phyloP scores from a whole-genome alignment of 2,797 vertebrate species.

The Oreochromis mossambicus region DNA sequence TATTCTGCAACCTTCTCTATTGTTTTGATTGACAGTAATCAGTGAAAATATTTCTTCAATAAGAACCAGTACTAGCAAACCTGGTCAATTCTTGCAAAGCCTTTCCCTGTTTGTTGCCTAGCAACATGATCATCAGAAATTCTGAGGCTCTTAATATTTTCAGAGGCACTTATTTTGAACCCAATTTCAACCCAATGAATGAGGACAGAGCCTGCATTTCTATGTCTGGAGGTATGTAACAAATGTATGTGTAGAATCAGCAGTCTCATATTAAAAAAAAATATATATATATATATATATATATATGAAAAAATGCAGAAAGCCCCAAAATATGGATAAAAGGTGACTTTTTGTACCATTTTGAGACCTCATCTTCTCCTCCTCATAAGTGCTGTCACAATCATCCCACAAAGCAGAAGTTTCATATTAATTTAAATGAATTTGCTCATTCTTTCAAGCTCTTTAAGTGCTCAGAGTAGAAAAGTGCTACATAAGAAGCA shows the following conservation, averaged over 20 bases:
- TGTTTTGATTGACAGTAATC: background rate
- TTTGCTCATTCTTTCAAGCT: background rate
- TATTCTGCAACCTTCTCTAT: background rate
- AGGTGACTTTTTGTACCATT: background rate
- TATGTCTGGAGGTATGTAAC: background rate
- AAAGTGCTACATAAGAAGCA: background rate
- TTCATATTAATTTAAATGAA: background rate
- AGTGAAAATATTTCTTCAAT: background rate
- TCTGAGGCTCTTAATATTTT: background rate
- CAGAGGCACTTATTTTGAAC: background rate
- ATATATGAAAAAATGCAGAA: background rate
- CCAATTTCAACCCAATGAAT: background rate
- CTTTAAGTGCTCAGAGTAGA: background rate
- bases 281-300: too few relatives aligned
- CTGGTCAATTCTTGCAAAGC: background rate
- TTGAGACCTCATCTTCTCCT: background rate
- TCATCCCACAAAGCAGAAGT: background rate
- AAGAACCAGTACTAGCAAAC: background rate
- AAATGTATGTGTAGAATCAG: background rate
- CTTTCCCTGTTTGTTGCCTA: background rate
- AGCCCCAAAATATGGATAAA: background rate
- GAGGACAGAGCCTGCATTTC: background rate
- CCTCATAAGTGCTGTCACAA: background rate
- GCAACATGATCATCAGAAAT: background rate
- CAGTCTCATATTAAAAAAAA: background rate